phyloP scores from a whole-genome alignment of 2,113 vertebrate genomes.

The Abramis brama region DNA sequence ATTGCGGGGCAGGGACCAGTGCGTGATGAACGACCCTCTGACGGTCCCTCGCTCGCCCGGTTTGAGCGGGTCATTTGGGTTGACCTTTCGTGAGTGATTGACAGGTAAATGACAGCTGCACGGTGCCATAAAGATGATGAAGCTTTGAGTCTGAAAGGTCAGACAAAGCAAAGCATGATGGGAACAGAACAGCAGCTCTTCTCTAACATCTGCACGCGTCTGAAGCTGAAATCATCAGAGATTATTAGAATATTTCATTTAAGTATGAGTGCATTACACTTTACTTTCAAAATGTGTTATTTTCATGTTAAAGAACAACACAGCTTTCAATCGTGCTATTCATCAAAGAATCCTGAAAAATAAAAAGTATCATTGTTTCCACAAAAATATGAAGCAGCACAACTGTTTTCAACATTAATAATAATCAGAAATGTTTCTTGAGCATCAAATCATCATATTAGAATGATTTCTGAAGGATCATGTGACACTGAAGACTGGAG shows the following conservation, averaged over 20 bases:
- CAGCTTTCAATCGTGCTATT: neutral
- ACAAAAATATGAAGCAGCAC: too few relatives aligned
- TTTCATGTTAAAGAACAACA: neutral
- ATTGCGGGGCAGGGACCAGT: neutral
- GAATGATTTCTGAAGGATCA: too few relatives aligned
- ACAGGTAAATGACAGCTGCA: slow-evolving; percentile 1
- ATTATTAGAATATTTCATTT: neutral
- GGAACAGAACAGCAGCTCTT: neutral
- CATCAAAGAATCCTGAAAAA: too few relatives aligned
- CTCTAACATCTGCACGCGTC: neutral
- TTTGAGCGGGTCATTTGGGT: neutral
- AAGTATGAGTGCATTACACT: neutral
- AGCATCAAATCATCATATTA: too few relatives aligned
- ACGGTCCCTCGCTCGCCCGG: too few relatives aligned
- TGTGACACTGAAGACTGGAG: too few relatives aligned
- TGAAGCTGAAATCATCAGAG: neutral
- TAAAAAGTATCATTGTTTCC: too few relatives aligned
- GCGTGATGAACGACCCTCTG: neutral
- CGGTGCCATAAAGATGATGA: slow-evolving; percentile 5
- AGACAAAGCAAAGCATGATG: slow-evolving; percentile 27
- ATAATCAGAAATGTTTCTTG: too few relatives aligned
- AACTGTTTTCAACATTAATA: too few relatives aligned
- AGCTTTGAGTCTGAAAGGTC: slow-evolving; percentile 28
- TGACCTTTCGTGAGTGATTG: slow-evolving; percentile 32
- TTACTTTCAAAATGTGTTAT: neutral